phyloP scores from a whole-genome alignment of 30 jellyfish, hydroid and myxozoan genomes.

The Aurelia coerulea region DNA sequence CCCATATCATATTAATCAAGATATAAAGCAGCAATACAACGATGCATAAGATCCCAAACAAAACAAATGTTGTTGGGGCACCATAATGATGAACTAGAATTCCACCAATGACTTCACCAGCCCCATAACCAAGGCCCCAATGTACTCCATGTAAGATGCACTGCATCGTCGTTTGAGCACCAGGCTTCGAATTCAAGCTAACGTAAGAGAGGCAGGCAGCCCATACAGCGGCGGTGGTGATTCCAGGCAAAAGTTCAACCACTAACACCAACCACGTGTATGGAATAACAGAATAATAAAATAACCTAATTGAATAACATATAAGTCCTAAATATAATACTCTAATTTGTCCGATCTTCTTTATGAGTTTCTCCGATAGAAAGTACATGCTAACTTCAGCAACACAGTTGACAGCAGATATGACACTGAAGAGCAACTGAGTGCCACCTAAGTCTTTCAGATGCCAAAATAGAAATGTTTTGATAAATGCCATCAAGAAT shows the following conservation, averaged over 20 bases:
- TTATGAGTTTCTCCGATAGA: slow-evolving; percentile 87
- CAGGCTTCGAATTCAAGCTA: slow-evolving; percentile 92
- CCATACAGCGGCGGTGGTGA: slow-evolving; percentile 99
- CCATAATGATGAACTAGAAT: slow-evolving; percentile 98
- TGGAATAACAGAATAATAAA: slow-evolving; percentile 96
- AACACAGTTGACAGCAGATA: slow-evolving; percentile 94
- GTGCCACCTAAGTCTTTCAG: slow-evolving; percentile 98
- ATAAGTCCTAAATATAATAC: slow-evolving; percentile 90
- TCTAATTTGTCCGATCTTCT: slow-evolving; percentile 93
- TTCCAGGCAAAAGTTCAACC: slow-evolving; percentile 97
- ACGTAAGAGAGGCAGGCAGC: slow-evolving; percentile 99
- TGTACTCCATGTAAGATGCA: slow-evolving; percentile 99
- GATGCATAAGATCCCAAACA: slow-evolving; percentile 96
- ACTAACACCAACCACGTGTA: slow-evolving; percentile 98
- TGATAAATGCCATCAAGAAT: slow-evolving; percentile 95
- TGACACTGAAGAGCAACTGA: slow-evolving; percentile 92
- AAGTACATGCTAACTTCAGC: slow-evolving; percentile 99
- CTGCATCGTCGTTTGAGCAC: slow-evolving; percentile 99
- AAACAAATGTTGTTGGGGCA: slow-evolving; percentile 97
- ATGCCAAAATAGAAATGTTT: slow-evolving; percentile 98
- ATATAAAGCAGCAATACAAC: slow-evolving; percentile 89
- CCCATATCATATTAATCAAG: slow-evolving; percentile 93
- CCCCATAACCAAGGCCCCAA: slow-evolving; percentile 99
- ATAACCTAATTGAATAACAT: slow-evolving; percentile 95
- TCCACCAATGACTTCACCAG: slow-evolving; percentile 99